Evolutionary conservation across 2,113 vertebrate species (phyloP), one percentile per base, ranked within the genome.

Genomic region (Aphyosemion australe): DNA sequence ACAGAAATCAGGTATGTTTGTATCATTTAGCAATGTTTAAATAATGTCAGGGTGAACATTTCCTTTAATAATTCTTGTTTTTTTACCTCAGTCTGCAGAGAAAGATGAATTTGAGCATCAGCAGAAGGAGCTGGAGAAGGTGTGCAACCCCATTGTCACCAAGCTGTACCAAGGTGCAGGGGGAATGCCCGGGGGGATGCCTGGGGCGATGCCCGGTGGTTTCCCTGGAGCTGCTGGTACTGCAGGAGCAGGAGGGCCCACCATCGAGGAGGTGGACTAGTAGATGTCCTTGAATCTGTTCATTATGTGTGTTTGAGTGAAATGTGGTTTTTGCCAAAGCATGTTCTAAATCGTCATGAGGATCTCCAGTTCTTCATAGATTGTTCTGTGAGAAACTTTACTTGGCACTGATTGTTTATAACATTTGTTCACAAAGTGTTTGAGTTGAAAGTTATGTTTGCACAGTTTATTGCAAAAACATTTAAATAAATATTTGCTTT

Each of bases 71-170:
- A 26, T 26, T 2, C 12, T 50, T 13, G 1, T 43, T 21, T 55
- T 4, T 65, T 42, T 16, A 50, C 45, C 6, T 49, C 54, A 93
- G 92, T 95, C 93, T 1, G 95, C 96, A 1, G 95, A 97, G 52
- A 97, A 97, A 68, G 96, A 98, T 0, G 95, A 98, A 80, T 97
- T 96, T 66, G 95, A 98, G 69, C 95, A 98, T 64, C 95, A 97
- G 70, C 95, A 96, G 90, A 97, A 96, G 19, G 95, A 98, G 72
- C 80, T 97, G 84, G 96, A 98, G 85, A 92, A 91, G 68, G 12
- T 93, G 42, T 93, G 92, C 19, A 93, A 90, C 75, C 92, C 90
- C 14, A 79, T 93, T 72, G 85, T 93, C 78, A 92, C 91, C 76
- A 92, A 92, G 63, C 82, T 93, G 64, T 92, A 93, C 86, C 92